Base-by-base conservation (phyloP, 2,888 invertebrate species). In the Branchellion lobata region DNA sequence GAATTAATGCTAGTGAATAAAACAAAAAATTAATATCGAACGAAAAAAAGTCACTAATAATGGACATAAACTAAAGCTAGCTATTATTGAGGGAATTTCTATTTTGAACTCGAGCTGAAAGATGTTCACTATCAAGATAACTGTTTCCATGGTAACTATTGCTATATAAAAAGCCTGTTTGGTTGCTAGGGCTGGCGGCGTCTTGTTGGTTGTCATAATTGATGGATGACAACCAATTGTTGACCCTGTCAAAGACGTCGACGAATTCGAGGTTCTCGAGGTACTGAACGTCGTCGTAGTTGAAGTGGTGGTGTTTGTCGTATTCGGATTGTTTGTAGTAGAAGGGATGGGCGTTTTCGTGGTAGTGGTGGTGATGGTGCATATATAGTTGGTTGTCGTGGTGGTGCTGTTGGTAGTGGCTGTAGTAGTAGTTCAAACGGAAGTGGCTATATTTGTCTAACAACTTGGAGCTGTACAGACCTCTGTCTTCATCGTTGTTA, bases 271-370 rank as follows among this genome's bases (percentile, higher is more conserved):
- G 61, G 24, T 57, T 57, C 3, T 57, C n/a, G 24, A 57, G 61
- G 61, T 57, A 57, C n/a, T 24, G 24, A 18, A 57, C 61, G 61
- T 57, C 61, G 61, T 57, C 61, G 61, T 57, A 57, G 24, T 8
- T 57, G 61, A 57, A 57, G 61, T 57, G 61, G 24, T 57, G 61
- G 8, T 57, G n/a, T n/a, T 57, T 57, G 61, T 57, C 61, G 24
- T 57, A 57, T 57, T 57, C 61, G 3, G 61, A 57, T 57, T 57
- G 61, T n/a, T 57, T 57, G 61, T 57, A 57, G 61, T 57, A 57
- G 61, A 57, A 57, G 21, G 61, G 61, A n/a, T 57, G 61, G 40
- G 5, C 14, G 24, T n/a, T 57, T 5, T 57, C 14, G 61, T 18
- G 61, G 61, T 57, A 57, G 61, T 57, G 61, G 61, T 57, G 61